Evolutionary conservation across 2,888 invertebrate species (phyloP), one percentile per base, ranked within the genome.

Genomic region (Cantharis rufa): DNA sequence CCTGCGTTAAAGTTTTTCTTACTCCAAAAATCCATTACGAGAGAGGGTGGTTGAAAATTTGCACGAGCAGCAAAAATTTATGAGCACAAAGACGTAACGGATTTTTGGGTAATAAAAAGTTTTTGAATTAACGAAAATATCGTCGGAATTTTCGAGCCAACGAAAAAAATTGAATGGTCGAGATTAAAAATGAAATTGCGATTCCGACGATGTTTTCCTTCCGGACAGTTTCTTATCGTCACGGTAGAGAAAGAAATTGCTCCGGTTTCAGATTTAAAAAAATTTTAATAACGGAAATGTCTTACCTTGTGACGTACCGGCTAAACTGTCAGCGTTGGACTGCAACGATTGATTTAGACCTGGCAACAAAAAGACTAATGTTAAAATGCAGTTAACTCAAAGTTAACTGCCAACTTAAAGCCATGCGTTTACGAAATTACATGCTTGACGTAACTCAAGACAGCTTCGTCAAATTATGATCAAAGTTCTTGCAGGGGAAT

Each of bases 261-360:
- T n/a, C 48, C 48, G 48, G 13, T 7, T 48, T 48, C 48, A 48
- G 48, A n/a, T 48, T 48, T 48, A 7, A 48, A 48, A 48, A 48
- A 48, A n/a, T 48, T 48, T 48, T 48, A 48, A 48, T 48, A 48
- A 48, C 13, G n/a, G 48, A 48, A 48, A 72, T 16, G 28, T 72
- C 94, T 93, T 92, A 95, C 95, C 95, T 95, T 95, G 95, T 85
- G 95, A 95, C 86, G 95, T 95, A 87, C 94, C 93, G 84, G 95
- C 94, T 87, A 95, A 90, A 88, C 93, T 94, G 89, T 94, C 95
- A 78, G 91, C 90, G 81, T 90, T 88, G 87, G 86, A 85, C 80
- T 86, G 87, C 79, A 92, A 84, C 76, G 88, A 89, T 79, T 91
- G 90, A 86, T 91, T 91, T 85, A 92, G 89, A 89, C 92, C 92